Evolutionary conservation across 2,888 invertebrate species (phyloP).

Genomic region (Eupithecia pulchellata): DNA sequence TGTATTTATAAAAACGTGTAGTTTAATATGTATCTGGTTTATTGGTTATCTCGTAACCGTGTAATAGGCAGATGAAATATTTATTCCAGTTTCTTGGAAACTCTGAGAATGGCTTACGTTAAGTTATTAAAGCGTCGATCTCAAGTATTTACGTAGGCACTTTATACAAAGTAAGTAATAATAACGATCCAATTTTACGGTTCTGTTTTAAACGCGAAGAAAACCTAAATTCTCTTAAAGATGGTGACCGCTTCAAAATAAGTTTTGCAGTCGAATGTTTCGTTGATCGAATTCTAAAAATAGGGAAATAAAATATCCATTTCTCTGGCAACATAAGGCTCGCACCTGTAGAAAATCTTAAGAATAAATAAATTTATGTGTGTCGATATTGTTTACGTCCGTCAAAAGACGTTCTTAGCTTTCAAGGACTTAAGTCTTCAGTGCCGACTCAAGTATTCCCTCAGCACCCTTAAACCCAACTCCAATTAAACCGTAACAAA

Average conservation of each 20-base stretch:
- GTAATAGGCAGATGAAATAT: background rate
- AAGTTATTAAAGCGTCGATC: slow-evolving; percentile 12
- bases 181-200: slow-evolving; percentile 52
- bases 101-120: slow-evolving; percentile 17
- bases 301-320: background rate
- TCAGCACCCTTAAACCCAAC: slow-evolving; percentile 49
- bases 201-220: slow-evolving; percentile 45
- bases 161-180: slow-evolving; percentile 40
- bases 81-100: background rate
- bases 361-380: too few relatives aligned
- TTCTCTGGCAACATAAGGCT: background rate
- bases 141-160: slow-evolving; percentile 23
- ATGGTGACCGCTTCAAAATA: background rate
- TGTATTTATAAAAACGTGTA: background rate
- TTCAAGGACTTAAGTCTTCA: slow-evolving; percentile 23
- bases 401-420: background rate
- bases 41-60: background rate
- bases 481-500: slow-evolving; percentile 58
- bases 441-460: slow-evolving; percentile 52
- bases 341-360: background rate
- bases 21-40: background rate
- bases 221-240: slow-evolving; percentile 6
- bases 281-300: background rate
- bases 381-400: too few relatives aligned
- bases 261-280: too few relatives aligned